Evolutionary conservation across 2,888 invertebrate genomes (phyloP).

Genomic region (Athalia rosae): DNA sequence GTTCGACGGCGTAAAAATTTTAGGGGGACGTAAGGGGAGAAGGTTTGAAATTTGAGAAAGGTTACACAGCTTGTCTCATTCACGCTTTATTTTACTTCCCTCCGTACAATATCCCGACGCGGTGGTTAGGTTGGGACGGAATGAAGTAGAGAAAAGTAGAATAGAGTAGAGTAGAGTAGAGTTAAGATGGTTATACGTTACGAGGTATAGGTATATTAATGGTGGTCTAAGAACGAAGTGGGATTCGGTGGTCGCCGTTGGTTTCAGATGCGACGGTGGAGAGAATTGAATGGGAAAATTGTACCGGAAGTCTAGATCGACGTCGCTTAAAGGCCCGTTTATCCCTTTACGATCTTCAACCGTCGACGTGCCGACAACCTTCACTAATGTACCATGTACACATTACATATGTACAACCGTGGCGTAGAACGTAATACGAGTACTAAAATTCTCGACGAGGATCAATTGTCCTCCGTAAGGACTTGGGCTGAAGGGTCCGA

Average conservation of each 20-base stretch:
- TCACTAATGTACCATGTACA: neutral
- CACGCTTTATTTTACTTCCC: conserved; percentile 5
- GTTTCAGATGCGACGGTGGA: neutral
- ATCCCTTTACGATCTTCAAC: conserved; percentile 34
- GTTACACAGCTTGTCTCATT: neutral
- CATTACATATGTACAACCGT: neutral
- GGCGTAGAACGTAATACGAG: neutral
- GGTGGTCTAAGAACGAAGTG: conserved; percentile 6
- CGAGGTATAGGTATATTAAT: conserved; percentile 8
- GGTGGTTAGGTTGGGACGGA: neutral
- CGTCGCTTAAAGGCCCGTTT: conserved; percentile 36
- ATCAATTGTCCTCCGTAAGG: conserved; percentile 24
- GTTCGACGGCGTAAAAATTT: neutral
- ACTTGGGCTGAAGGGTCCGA: conserved; percentile 5
- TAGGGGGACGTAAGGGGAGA: too few relatives aligned
- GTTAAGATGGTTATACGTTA: neutral
- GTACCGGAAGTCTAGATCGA: conserved; percentile 63
- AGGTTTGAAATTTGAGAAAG: conserved; percentile 17
- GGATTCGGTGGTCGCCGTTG: neutral
- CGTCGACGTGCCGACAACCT: conserved; percentile 8
- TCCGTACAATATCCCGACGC: neutral
- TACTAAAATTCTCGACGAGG: conserved; percentile 15
- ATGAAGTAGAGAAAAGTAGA: neutral
- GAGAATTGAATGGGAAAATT: conserved; percentile 57
- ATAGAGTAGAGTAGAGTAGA: neutral